phyloP scores from a whole-genome alignment of 2,888 invertebrate genomes.

The Linyphia triangularis region DNA sequence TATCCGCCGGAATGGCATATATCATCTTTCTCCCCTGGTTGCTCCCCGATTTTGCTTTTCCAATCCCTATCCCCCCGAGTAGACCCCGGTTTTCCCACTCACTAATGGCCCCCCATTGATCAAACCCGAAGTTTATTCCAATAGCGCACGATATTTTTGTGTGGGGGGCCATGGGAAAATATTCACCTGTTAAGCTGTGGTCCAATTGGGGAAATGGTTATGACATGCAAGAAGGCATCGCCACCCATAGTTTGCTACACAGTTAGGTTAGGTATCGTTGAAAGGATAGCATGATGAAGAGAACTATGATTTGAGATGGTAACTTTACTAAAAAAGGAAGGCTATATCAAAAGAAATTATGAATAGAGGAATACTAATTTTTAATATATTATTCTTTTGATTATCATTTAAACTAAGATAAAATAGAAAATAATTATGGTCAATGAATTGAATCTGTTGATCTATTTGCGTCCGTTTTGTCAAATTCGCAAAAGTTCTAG shows the following conservation, averaged over 20 bases:
- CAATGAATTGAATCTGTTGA: too few relatives aligned
- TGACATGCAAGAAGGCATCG: constrained; percentile 30
- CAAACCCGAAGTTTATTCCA: constrained; percentile 68
- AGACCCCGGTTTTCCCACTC: constrained; percentile 47
- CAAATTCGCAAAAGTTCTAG: too few relatives aligned
- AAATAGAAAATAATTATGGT: too few relatives aligned
- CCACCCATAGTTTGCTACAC: background rate
- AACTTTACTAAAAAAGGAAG: too few relatives aligned
- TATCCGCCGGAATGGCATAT: constrained; percentile 59
- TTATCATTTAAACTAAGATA: too few relatives aligned
- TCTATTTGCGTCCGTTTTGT: too few relatives aligned
- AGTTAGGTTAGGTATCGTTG: too few relatives aligned
- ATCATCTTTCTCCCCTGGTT: constrained; percentile 63
- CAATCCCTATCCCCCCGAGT: constrained; percentile 48
- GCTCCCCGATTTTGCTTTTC: constrained; percentile 56
- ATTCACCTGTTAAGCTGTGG: constrained; percentile 50
- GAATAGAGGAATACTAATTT: too few relatives aligned
- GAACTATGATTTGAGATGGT: too few relatives aligned
- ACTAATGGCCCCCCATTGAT: constrained; percentile 71
- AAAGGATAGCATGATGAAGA: too few relatives aligned
- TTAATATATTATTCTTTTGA: too few relatives aligned
- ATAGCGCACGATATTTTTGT: constrained; percentile 67
- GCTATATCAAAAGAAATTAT: too few relatives aligned
- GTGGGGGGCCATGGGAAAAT: constrained; percentile 57
- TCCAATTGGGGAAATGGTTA: constrained; percentile 62